Evolutionary conservation across 2,113 vertebrate genomes (phyloP).

Genomic region (Alexandromys fortis): DNA sequence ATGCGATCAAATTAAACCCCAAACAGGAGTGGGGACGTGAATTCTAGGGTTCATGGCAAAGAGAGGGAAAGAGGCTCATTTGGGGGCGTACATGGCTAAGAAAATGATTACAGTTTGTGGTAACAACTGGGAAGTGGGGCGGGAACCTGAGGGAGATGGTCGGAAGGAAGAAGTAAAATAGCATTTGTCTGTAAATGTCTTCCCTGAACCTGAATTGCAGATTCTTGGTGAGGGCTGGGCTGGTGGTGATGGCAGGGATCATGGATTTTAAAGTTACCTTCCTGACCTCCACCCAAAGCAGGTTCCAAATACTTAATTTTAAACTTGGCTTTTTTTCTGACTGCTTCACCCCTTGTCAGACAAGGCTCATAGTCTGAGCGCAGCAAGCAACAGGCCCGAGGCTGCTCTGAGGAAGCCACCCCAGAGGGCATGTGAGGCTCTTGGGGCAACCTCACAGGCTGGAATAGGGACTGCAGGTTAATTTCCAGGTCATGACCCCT

Average conservation of each 20-base stretch:
- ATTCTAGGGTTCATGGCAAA: neutral
- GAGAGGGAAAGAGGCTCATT: neutral
- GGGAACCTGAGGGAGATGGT: neutral
- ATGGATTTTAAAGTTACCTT: neutral
- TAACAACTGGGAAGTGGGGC: neutral
- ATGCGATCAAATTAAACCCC: neutral
- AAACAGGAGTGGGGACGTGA: neutral
- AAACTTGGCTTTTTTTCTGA: neutral
- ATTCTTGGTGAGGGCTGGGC: neutral
- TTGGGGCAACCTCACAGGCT: neutral
- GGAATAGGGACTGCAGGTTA: constrained; percentile 4
- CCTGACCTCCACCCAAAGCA: neutral
- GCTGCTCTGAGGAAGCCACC: neutral
- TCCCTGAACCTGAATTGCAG: constrained; percentile 16
- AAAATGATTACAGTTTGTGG: neutral
- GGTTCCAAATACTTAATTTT: neutral
- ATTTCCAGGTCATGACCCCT: constrained; percentile 72
- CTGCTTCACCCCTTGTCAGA: neutral
- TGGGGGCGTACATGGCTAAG: neutral
- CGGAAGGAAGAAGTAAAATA: neutral
- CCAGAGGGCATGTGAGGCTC: neutral
- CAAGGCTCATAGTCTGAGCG: neutral
- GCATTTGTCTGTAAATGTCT: neutral
- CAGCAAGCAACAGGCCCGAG: neutral
- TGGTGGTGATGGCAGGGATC: neutral